Evolutionary conservation across 1,140 invertebrate genomes (phyloP).

Genomic region (Procambarus clarkii): DNA sequence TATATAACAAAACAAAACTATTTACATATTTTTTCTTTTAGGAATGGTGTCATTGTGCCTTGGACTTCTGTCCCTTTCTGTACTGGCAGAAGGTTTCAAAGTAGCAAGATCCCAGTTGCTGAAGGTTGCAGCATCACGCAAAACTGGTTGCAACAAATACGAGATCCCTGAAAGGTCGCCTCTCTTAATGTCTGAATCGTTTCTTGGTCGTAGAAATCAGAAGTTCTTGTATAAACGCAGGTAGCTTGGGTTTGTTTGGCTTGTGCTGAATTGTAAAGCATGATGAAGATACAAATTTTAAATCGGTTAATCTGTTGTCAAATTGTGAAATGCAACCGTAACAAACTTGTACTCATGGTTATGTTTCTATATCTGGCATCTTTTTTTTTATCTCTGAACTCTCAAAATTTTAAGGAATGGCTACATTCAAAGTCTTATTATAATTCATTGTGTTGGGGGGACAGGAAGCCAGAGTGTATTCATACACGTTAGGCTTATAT

Average conservation of each 20-base stretch:
- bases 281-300: not conserved
- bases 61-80: slow-evolving; percentile 48
- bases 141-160: slow-evolving; percentile 43
- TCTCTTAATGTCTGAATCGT: slow-evolving; percentile 40
- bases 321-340: no score
- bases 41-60: slow-evolving; percentile 60
- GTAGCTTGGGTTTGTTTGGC: slow-evolving; percentile 56
- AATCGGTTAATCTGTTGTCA: no score
- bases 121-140: slow-evolving; percentile 39
- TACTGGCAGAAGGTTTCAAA: slow-evolving; percentile 57
- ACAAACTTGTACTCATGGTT: no score
- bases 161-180: slow-evolving; percentile 54
- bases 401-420: no score
- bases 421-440: no score
- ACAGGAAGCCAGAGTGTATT: no score
- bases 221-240: slow-evolving; percentile 56
- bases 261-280: slow-evolving; percentile 19
- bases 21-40: slow-evolving; percentile 5
- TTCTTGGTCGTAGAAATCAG: slow-evolving; percentile 42
- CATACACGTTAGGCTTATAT: no score
- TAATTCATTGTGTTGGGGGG: no score
- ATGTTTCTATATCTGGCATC: no score
- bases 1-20: no score
- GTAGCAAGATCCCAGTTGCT: slow-evolving; percentile 49
- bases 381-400: no score